A percentile compares a stretch with the other conserved stretches of the same genome.
phyloP scores from a whole-genome alignment of 1,140 invertebrate genomes.

The Bombus impatiens region DNA sequence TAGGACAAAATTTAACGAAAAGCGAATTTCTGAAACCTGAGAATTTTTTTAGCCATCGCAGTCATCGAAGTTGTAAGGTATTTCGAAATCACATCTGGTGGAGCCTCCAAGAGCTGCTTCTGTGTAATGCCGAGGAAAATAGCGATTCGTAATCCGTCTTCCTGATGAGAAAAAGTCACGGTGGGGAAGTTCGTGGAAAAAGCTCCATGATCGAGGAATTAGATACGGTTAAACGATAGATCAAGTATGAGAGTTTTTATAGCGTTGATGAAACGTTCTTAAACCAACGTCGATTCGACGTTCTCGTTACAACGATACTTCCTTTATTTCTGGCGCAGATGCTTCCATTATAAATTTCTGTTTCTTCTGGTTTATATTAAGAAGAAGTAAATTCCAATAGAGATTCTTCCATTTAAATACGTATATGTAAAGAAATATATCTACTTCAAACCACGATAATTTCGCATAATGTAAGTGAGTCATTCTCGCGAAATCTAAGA shows the following conservation, averaged over 20 bases:
- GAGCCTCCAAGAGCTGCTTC: too few species aligned
- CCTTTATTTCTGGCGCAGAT: neutral
- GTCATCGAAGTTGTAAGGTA: neutral
- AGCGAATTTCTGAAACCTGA: neutral
- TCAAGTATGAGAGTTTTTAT: neutral
- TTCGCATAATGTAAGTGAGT: neutral
- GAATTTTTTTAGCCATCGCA: neutral
- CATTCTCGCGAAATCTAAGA: neutral
- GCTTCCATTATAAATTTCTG: neutral
- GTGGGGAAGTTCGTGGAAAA: too few species aligned
- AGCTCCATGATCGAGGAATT: neutral
- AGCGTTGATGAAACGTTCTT: neutral
- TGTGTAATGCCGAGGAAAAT: too few species aligned
- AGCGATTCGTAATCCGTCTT: too few species aligned
- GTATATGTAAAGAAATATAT: too few species aligned
- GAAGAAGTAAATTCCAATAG: neutral
- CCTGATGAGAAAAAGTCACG: too few species aligned
- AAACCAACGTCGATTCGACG: neutral
- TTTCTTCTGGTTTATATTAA: neutral
- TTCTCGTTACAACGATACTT: neutral
- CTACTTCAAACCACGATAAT: too few species aligned
- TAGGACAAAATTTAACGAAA: neutral
- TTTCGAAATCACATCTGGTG: neutral
- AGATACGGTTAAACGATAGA: neutral
- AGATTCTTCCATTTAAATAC: neutral